phyloP scores from a whole-genome alignment of 2,113 vertebrate species.

The Passer montanus region DNA sequence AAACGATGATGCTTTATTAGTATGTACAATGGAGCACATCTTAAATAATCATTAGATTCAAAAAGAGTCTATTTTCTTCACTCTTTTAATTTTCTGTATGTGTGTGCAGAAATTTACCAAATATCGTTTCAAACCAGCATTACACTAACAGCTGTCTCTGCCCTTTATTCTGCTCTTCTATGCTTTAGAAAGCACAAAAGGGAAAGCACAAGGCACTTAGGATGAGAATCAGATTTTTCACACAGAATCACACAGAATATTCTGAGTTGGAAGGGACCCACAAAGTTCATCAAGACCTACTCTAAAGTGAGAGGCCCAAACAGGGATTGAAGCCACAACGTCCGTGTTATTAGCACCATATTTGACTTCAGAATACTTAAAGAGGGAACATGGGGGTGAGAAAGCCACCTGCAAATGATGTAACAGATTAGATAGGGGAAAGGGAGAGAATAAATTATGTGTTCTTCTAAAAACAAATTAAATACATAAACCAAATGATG shows the following conservation, averaged over 20 bases:
- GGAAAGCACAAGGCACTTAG: background rate
- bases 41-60: constrained; percentile 50
- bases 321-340: background rate
- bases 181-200: background rate
- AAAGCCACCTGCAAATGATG: background rate
- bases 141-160: background rate
- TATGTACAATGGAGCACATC: background rate
- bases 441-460: background rate
- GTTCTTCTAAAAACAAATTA: background rate
- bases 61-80: background rate
- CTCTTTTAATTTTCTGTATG: background rate
- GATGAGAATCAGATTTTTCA: background rate
- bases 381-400: background rate
- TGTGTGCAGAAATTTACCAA: background rate
- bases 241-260: background rate
- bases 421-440: background rate
- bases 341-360: background rate
- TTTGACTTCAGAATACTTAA: background rate
- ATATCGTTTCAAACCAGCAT: background rate
- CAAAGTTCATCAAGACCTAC: background rate
- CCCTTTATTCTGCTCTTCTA: background rate
- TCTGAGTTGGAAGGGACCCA: background rate
- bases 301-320: background rate
- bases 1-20: background rate
- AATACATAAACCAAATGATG: background rate